These are phyloP conservation scores for Callithrix jacchus DNA, from an alignment of 2,113 vertebrate species.

Conservation along the genomic window DNA sequence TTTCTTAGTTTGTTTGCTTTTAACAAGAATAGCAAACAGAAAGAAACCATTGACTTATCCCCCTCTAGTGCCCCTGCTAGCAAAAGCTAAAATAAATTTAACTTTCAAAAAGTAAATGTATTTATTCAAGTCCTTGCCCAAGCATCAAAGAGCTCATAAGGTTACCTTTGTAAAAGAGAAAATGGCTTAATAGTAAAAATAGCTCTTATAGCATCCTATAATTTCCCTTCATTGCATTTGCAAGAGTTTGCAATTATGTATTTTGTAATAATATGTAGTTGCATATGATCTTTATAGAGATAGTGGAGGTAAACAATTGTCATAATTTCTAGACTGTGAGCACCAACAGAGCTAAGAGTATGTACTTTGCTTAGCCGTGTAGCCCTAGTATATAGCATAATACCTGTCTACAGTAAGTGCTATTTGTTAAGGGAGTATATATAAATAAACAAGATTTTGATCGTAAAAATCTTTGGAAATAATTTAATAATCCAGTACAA, in stretches of 20 bases:
- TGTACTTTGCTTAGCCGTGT: background rate
- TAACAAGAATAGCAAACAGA: background rate
- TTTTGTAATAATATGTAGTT: background rate
- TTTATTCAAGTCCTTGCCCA: rapidly evolving
- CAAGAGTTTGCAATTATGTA: background rate
- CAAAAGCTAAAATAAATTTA: background rate
- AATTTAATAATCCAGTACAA: background rate
- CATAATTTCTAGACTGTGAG: background rate
- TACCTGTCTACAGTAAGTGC: background rate
- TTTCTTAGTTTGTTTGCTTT: background rate
- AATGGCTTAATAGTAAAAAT: background rate
- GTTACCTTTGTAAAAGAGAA: background rate
- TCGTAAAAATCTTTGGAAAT: background rate
- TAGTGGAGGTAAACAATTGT: background rate
- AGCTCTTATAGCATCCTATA: rapidly evolving
- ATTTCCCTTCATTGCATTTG: background rate
- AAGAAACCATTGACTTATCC: background rate
- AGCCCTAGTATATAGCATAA: background rate
- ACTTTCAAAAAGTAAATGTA: no score
- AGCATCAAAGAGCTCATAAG: background rate
- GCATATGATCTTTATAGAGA: background rate
- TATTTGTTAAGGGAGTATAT: background rate
- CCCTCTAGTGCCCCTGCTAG: background rate
- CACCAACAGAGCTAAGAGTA: background rate
- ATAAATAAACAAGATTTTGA: background rate